These are phyloP conservation scores for Hemaris fuciformis DNA, from an alignment of 2,888 invertebrate genomes.

Conservation along the genomic window DNA sequence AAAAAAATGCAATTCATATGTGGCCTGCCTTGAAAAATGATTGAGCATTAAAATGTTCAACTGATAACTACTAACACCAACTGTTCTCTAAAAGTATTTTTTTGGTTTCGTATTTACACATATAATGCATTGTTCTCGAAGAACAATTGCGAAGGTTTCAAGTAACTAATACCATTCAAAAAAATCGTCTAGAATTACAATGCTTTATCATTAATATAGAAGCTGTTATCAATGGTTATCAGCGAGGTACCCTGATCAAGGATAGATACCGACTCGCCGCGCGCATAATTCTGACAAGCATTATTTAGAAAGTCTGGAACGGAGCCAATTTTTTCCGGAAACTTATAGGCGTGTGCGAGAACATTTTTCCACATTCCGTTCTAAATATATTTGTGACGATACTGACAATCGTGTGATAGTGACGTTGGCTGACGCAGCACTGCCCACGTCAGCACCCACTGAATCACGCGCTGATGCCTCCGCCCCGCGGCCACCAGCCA, in stretches of 20 bases:
- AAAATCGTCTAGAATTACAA: background rate
- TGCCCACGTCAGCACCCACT: slow-evolving; percentile 64
- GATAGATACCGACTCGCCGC: background rate
- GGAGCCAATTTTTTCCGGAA: slow-evolving; percentile 65
- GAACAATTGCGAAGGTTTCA: no score
- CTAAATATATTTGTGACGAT: slow-evolving; percentile 74
- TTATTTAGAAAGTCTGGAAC: slow-evolving; percentile 37
- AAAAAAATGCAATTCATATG: background rate
- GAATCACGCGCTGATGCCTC: slow-evolving; percentile 56
- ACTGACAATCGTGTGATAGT: slow-evolving; percentile 40
- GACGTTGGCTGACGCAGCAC: slow-evolving; percentile 65
- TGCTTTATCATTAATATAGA: background rate
- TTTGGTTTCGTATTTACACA: background rate
- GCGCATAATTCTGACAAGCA: slow-evolving; percentile 4
- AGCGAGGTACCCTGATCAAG: slow-evolving; percentile 6
- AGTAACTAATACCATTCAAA: background rate
- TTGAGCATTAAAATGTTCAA: background rate
- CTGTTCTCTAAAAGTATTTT: background rate
- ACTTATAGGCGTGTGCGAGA: slow-evolving; percentile 54
- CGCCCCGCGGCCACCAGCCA: background rate
- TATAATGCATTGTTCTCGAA: background rate
- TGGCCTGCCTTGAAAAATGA: background rate
- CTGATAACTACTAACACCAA: background rate
- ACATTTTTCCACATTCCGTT: slow-evolving; percentile 65
- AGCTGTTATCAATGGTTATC: slow-evolving; percentile 7